Percentiles rank a stretch among this genome's conserved stretches.
These are phyloP conservation scores for Poeciliopsis turrubarensis DNA, from an alignment of 2,113 vertebrate species.

Conservation along the genomic window DNA sequence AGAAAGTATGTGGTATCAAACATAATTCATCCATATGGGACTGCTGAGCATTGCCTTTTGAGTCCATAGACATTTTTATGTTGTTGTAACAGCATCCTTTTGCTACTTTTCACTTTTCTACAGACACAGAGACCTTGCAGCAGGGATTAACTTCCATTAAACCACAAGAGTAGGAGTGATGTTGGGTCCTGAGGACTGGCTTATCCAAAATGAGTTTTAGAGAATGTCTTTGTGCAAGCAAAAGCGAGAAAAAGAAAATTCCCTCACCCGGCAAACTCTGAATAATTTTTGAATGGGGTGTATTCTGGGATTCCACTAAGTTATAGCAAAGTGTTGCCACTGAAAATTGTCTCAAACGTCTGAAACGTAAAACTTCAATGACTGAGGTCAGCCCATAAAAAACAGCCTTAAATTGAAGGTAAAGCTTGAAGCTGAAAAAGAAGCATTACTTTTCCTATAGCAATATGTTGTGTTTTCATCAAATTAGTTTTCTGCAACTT, in stretches of 20 bases:
- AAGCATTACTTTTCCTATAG: too few relatives aligned
- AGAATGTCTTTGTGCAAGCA: not conserved
- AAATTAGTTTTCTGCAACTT: too few relatives aligned
- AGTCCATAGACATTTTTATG: constrained; percentile 4
- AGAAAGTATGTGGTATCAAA: not conserved
- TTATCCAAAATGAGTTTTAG: not conserved
- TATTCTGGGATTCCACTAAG: not conserved
- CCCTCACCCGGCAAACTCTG: not conserved
- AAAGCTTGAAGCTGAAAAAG: not conserved
- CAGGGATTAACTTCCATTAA: constrained; percentile 11
- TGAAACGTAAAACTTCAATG: not conserved
- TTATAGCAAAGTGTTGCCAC: not conserved
- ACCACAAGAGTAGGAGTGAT: not conserved
- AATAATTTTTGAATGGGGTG: not conserved
- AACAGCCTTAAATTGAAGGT: not conserved
- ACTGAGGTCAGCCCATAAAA: not conserved
- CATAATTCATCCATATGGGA: not conserved
- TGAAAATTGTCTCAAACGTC: not conserved
- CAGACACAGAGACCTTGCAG: not conserved
- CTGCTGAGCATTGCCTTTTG: constrained; percentile 2
- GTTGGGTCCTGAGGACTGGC: not conserved
- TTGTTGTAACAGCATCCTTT: not conserved
- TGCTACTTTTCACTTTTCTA: not conserved
- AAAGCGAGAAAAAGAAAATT: not conserved
- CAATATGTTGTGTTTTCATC: too few relatives aligned